These are phyloP conservation scores for Pseudopodoces humilis DNA, from an alignment of 2,113 vertebrate species.

Conservation along the genomic window DNA sequence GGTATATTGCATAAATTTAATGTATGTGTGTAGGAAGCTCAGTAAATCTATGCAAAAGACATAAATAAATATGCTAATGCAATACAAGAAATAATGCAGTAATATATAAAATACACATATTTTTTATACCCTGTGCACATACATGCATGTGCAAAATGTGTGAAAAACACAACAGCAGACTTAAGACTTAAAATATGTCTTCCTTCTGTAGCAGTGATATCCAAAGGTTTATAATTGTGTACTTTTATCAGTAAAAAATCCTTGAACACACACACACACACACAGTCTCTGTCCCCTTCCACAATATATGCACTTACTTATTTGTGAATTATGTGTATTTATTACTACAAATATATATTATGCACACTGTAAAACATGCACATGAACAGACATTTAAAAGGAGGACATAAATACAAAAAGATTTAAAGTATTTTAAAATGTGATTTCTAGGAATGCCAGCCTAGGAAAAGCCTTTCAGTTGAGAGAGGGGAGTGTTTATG, in stretches of 20 bases:
- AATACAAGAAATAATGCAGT: neutral
- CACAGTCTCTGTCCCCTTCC: neutral
- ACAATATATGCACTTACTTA: neutral
- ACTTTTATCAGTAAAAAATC: neutral
- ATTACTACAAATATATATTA: neutral
- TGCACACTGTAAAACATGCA: neutral
- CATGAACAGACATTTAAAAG: neutral
- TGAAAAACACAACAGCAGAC: neutral
- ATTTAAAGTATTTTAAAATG: neutral
- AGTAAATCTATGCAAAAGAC: neutral
- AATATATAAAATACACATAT: neutral
- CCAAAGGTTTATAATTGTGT: neutral
- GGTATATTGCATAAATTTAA: neutral
- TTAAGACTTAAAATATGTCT: neutral
- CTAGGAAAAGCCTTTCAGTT: neutral
- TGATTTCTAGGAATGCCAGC: neutral
- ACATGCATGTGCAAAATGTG: neutral
- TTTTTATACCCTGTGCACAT: neutral
- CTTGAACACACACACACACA: neutral
- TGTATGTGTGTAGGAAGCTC: neutral
- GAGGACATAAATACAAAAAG: neutral
- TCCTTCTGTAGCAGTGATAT: neutral
- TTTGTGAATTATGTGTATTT: neutral
- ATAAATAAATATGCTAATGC: neutral
- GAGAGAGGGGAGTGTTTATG: neutral